Conservation (phyloP, 2,888 invertebrate species). For the Eueremaeus valkanovi region DNA sequence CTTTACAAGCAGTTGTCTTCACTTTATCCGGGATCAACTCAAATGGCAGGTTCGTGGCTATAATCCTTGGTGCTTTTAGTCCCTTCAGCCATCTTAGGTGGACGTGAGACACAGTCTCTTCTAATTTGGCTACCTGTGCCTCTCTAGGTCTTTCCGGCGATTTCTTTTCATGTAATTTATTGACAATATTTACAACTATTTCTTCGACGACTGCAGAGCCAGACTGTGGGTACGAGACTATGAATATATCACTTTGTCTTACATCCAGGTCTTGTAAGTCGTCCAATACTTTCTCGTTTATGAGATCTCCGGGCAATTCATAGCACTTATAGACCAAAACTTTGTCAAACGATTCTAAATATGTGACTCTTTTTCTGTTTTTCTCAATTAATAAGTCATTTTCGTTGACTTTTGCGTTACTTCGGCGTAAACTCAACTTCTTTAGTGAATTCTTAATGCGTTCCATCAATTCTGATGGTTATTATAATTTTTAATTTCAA, state of each 20-base stretch:
- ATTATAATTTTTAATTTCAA: too few relatives aligned
- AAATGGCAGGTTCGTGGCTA: conserved; percentile 51
- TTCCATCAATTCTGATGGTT: conserved; percentile 4
- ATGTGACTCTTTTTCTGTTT: background rate
- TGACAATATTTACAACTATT: conserved; percentile 13
- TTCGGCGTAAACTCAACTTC: conserved; percentile 30
- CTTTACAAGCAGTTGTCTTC: conserved; percentile 45
- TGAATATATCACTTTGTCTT: conserved; percentile 72
- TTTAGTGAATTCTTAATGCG: conserved; percentile 36
- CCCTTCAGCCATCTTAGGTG: conserved; percentile 46
- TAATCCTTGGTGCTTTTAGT: conserved; percentile 50
- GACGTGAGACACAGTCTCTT: conserved; percentile 46
- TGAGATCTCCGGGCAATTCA: conserved; percentile 46
- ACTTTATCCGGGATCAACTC: conserved; percentile 45
- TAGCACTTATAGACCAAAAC: conserved; percentile 40
- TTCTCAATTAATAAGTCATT: background rate
- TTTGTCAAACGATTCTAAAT: conserved; percentile 21
- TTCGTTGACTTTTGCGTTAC: background rate
- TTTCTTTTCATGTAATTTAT: conserved; percentile 4
- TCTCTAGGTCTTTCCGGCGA: conserved; percentile 48
- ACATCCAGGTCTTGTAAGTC: conserved; percentile 61
- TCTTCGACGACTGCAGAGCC: conserved; percentile 54
- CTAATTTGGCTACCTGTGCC: conserved; percentile 50
- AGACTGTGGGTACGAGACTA: conserved; percentile 82
- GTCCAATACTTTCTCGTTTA: conserved; percentile 44